Evolutionary conservation across 2,113 vertebrate genomes (phyloP), one percentile per base, ranked within the genome.

Genomic region (Stercorarius parasiticus): DNA sequence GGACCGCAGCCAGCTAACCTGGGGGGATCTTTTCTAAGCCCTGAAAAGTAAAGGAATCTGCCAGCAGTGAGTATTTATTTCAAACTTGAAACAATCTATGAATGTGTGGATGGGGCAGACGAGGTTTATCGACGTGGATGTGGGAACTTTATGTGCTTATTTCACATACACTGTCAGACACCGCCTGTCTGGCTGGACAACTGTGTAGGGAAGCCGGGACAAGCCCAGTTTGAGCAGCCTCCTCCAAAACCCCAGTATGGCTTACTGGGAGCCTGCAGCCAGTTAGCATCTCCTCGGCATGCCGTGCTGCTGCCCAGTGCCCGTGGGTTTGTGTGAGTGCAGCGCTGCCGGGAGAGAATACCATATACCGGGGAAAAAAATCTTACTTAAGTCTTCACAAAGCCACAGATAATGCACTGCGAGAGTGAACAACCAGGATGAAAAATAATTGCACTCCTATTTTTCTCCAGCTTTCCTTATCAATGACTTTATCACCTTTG

Each of bases 371-470:
- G 87, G 47, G 30, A 36, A 61, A 47, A 76, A 72, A 53, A 90
- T 85, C 88, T 92, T 56, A 21, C 91, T 82, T 93, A 89, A 97
- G 93, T 85, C 95, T 83, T 82, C 71, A 91, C 87, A 96, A 95
- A 97, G 97, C 95, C 87, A 8, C 16, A 83, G 96, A 82, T 93
- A 97, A 97, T 85, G 85, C 93, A 83, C 92, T 59, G 89, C 1
- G 58, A 77, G 94, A n/a, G 92, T 27, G 92, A 97, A 90, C 96
- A 95, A 85, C 73, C 22, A 19, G 95, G 92, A 96, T 74, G 94
- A 88, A 93, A 97, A 94, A 94, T 96, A 97, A 97, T 93, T 95
- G 95, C 94, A 34, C 94, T 95, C 66, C 86, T 93, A 72, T 96
- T 94, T 94, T 88, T 79, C 93, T 86, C 70, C 76, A 74, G 93